Percentiles rank a stretch among this genome's conserved stretches.
Conservation (phyloP, 2,797 vertebrate species). For the Smutsia gigantea region DNA sequence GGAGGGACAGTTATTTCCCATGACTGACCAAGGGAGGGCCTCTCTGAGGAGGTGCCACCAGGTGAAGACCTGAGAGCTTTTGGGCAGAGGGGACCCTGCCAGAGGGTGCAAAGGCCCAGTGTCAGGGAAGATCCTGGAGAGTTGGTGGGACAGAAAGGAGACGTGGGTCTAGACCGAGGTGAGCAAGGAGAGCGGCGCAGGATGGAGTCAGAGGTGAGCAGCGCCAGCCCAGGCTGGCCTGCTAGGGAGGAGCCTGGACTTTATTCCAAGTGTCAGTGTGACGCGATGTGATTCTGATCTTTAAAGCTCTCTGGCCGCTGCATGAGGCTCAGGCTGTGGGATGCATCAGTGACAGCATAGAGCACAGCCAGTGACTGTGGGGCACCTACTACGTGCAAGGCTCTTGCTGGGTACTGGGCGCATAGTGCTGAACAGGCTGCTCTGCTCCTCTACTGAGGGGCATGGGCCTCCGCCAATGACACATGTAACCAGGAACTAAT, state of each 20-base stretch:
- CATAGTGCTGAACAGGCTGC: neutral
- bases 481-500: no score
- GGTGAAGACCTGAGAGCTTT: neutral
- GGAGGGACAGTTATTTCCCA: neutral
- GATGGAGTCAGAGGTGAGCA: neutral
- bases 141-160: neutral
- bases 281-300: neutral
- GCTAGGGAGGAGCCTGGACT: neutral
- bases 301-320: neutral
- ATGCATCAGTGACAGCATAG: neutral
- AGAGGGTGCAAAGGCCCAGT: neutral
- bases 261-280: neutral
- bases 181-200: neutral
- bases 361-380: neutral
- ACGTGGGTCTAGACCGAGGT: neutral
- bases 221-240: neutral
- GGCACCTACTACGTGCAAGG: neutral
- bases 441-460: no score
- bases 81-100: rapidly evolving
- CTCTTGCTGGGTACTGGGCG: neutral
- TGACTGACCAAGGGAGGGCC: neutral
- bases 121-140: neutral
- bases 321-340: neutral
- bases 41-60: neutral
- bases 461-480: neutral